Evolutionary conservation across 1,140 invertebrate genomes (phyloP), one percentile per base, ranked within the genome.

Genomic region (Chrysomallon squamiferum): DNA sequence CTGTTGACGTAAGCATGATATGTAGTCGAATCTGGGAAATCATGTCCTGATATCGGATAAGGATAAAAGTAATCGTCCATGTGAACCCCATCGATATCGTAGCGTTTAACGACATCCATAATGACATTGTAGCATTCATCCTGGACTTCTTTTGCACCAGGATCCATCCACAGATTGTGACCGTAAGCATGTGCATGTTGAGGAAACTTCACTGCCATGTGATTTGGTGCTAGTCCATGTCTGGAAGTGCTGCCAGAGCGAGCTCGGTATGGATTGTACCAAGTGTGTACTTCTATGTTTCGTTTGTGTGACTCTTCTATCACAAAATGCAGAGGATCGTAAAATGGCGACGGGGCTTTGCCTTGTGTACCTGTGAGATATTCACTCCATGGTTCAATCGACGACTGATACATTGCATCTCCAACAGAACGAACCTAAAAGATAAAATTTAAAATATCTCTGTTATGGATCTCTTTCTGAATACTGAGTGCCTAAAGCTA

Each of bases 61-160:
- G 82, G 82, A 65, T 84, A 84, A 66, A 84, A 84, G 65, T 84
- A 84, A 66, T 84, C 82, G 59, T 84, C 82, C 62, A 84, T 79
- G 57, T 83, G 81, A 9, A 83, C 52, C 11, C 81, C 82, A 52
- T 84, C 82, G 6, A 84, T 64, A 59, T 83, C 77, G 66, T 84
- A 84, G 22, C 74, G 63, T n/a, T 30, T 73, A 2, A 78, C 68
- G 18, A 84, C 77, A 65, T 84, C 80, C 29, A 71, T 66, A 29
- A 78, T 70, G 11, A 82, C 78, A 32, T 64, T 59, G 32, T 59
- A 49, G n/a, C 45, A 49, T 38, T 61, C 20, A 22, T 58, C 56
- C 56, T 75, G 69, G 20, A 84, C 75, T 13, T 52, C 72, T 22
- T 62, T 59, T 1, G 75, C 72, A 0, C 78, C 78, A 20, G 82